Base-by-base conservation (phyloP, 2,797 vertebrate species). In the Ctenopoma kingsleyae region DNA sequence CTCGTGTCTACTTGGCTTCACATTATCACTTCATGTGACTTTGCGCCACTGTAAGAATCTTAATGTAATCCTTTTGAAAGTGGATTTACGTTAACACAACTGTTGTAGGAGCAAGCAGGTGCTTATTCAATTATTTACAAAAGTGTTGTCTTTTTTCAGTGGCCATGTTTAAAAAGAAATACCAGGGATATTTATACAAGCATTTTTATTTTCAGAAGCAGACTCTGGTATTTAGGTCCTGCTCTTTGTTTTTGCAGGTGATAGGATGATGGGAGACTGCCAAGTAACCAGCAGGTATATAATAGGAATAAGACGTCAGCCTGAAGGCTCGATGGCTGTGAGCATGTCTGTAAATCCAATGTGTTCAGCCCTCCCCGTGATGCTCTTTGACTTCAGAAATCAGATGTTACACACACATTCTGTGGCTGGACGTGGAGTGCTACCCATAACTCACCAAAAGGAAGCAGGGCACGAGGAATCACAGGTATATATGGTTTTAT, bases 1-100 rank as follows among this genome's bases (percentile, higher is more conserved):
- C 41, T 55, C 0, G 11, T 74, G 78, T 44, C 35, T 63, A 36
- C 41, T 56, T 82, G 75, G 58, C 67, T 64, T 52, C 59, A 65
- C 64, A 52, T 70, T 66, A 67, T 80, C 53, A 51, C 87, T 83
- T 86, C 53, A 80, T 73, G 77, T 85, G 87, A 87, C 86, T 87
- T 69, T 69, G 71, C 84, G 79, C 67, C 48, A 57, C 71, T 56
- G 48, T 90, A 93, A 93, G 88, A 82, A 81, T 87, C 88, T 93
- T 94, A 93, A 78, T 78, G 81, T 93, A 93, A 94, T 93, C 91
- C 89, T 64, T 72, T 85, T 65, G 57, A 68, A 49, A 85, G 44
- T 74, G 77, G 92, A 92, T 92, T 89, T 87, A 87, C 69, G 71
- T 60, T 38, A 68, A 86, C 82, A 85, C 86, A 93, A 74, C 82